These are phyloP conservation scores for Gulo gulo DNA, from an alignment of 2,113 vertebrate genomes.

Conservation along the genomic window DNA sequence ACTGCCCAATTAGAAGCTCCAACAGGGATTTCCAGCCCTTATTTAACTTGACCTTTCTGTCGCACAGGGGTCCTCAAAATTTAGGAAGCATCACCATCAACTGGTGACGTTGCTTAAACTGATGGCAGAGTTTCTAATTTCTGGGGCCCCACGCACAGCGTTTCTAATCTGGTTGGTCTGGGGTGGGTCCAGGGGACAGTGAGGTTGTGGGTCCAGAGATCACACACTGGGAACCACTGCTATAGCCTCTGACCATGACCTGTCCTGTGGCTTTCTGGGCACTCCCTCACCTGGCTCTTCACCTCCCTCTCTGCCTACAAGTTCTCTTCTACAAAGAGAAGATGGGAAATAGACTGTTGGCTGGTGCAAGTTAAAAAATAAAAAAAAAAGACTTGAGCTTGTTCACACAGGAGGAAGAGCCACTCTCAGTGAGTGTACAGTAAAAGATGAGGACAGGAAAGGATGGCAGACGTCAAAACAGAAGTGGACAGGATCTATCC, in stretches of 20 bases:
- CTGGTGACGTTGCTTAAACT: neutral
- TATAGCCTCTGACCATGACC: neutral
- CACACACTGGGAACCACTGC: neutral
- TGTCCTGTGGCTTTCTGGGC: neutral
- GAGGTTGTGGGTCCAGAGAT: neutral
- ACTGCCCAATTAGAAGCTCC: fast-evolving
- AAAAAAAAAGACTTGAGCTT: neutral
- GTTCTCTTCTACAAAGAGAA: neutral
- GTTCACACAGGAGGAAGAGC: neutral
- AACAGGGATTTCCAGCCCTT: neutral
- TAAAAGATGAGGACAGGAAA: neutral
- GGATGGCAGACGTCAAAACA: neutral
- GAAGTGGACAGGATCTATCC: neutral
- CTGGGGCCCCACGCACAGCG: neutral
- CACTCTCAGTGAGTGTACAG: neutral
- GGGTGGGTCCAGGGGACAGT: too few relatives aligned
- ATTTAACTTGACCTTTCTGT: neutral
- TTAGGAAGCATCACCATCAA: neutral
- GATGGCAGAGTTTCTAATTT: neutral
- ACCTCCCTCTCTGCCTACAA: neutral
- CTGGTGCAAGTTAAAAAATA: neutral
- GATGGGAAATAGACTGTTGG: neutral
- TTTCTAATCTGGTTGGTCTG: neutral
- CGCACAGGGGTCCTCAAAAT: neutral
- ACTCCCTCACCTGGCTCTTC: neutral